Evolutionary conservation across 2,113 vertebrate species (phyloP).

Genomic region (Salvelinus fontinalis): DNA sequence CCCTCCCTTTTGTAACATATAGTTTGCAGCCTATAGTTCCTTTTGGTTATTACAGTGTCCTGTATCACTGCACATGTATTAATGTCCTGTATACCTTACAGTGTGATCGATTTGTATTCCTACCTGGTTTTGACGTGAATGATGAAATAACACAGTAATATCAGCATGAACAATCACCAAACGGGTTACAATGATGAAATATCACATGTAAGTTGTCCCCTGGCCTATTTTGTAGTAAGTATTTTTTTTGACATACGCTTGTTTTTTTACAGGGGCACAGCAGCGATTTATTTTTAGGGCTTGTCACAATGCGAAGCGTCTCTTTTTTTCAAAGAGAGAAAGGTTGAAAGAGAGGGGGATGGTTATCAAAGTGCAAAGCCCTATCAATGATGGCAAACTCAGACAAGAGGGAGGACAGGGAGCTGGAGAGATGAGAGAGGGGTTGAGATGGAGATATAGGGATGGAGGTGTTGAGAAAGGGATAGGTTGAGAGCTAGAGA

Average conservation of each 20-base stretch:
- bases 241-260: not conserved
- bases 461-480: not conserved
- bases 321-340: not conserved
- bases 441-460: not conserved
- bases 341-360: not conserved
- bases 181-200: no score
- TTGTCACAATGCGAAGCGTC: slow-evolving; percentile 8
- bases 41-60: no score
- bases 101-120: slow-evolving; percentile 37
- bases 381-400: no score
- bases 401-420: not conserved
- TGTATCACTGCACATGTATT: no score
- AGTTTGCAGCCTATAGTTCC: no score
- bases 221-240: no score
- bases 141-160: not conserved
- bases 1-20: no score
- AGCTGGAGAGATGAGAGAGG: not conserved
- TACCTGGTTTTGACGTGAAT: slow-evolving; percentile 4
- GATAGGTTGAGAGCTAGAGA: not conserved
- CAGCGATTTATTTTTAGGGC: slow-evolving; percentile 31
- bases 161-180: no score
- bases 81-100: no score
- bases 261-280: not conserved
- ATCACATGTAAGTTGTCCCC: no score
- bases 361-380: not conserved